Evolutionary conservation across 2,888 invertebrate species (phyloP), one percentile per base, ranked within the genome.

Genomic region (Homarus gammarus): DNA sequence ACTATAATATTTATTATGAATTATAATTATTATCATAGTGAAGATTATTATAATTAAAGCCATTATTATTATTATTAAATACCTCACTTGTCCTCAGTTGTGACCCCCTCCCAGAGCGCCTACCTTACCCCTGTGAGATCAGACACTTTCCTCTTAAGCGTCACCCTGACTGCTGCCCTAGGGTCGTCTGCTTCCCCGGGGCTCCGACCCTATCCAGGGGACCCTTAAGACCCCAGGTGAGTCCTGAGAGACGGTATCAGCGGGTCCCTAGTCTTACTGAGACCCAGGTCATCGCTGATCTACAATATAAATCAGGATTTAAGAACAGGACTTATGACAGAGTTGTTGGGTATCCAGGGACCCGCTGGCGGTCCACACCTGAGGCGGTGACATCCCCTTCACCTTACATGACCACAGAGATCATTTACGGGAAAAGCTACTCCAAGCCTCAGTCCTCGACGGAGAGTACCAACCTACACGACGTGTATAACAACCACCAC

Each of bases 81-180:
- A n/a, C n/a, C 44, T 12, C 44, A 44, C n/a, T 40, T 75, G 38
- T 36, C 36, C 18, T 6, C 86, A 86, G 86, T 12, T 86, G 86
- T 27, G 86, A 86, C 68, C n/a, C 78, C 2, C 36, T 86, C 5
- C 86, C 86, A 22, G 8, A n/a, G 8, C n/a, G 22, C 12, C 51
- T 79, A 22, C 86, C 86, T 5, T 5, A 49, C 2, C 36, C 64
- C 49, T 86, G 86, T 44, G 18, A 10, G 36, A 31, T 79, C 6
- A 31, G 33, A 10, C 79, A 86, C 6, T 70, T 79, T 2, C 70
- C 27, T 1, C 38, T 70, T 27, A 68, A 18, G 12, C n/a, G 72
- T 10, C 79, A 86, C 70, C 86, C 86, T 0, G 86, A 86, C 56
- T 86, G 86, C 72, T 86, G 86, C 51, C 72, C 86, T 12, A 12